Evolutionary conservation across 2,888 invertebrate genomes (phyloP).

Genomic region (Pheosia gnoma): DNA sequence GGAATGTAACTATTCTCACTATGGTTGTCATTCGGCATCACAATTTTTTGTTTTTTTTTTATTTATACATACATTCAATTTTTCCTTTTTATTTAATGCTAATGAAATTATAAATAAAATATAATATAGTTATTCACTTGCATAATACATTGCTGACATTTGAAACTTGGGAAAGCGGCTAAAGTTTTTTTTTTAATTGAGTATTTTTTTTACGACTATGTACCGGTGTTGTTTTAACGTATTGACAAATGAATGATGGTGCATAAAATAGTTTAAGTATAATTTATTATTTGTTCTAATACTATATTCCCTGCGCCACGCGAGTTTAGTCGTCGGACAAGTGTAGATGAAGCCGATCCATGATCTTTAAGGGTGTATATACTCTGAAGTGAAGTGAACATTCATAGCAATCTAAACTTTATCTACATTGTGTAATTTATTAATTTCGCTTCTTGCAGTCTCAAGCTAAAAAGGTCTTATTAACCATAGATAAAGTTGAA

Average conservation of each 20-base stretch:
- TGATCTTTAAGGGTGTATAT: too few relatives aligned
- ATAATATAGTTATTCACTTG: not conserved
- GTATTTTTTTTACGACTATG: constrained; percentile 8
- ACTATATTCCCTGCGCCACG: constrained; percentile 33
- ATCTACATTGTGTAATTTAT: not conserved
- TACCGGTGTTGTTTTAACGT: constrained; percentile 48
- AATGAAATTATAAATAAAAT: not conserved
- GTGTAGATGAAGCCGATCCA: too few relatives aligned
- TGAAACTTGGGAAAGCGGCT: not conserved
- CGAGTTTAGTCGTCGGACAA: constrained; percentile 25
- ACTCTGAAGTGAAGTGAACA: too few relatives aligned
- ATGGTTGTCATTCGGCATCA: constrained; percentile 71
- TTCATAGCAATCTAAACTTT: not conserved
- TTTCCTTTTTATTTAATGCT: not conserved
- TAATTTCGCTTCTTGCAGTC: too few relatives aligned
- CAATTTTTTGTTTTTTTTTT: constrained; percentile 51
- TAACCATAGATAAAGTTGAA: too few relatives aligned
- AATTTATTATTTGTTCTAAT: constrained; percentile 30
- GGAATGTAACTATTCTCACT: constrained; percentile 50
- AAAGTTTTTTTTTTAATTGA: constrained; percentile 15
- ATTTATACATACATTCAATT: not conserved
- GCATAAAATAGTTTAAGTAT: constrained; percentile 59
- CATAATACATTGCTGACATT: not conserved
- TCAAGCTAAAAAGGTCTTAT: too few relatives aligned
- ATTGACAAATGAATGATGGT: constrained; percentile 56